Percentiles rank a stretch among this genome's conserved stretches.
Evolutionary conservation across 1,140 invertebrate genomes (phyloP).

Genomic region (Brachionus angularis): DNA sequence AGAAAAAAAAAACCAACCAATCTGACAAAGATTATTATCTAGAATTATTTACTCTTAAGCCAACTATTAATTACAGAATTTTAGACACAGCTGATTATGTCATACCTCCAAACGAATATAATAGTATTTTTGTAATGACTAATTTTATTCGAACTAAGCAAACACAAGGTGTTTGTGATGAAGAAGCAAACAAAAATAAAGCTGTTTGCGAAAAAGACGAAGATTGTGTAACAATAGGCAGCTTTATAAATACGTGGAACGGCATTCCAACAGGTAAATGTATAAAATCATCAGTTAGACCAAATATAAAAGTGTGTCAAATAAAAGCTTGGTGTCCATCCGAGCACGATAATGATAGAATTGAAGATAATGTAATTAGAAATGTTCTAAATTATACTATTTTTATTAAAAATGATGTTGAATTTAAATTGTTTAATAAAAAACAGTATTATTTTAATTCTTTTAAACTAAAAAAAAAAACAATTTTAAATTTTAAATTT

Average conservation of each 20-base stretch:
- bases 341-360: neutral
- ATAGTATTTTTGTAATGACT: constrained; percentile 43
- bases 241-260: constrained; percentile 27
- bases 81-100: constrained; percentile 40
- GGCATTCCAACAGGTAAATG: constrained; percentile 31
- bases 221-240: neutral
- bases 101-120: constrained; percentile 34
- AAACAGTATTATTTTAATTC: constrained; percentile 21
- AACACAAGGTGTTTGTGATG: constrained; percentile 56
- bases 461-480: neutral
- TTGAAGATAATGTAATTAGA: constrained; percentile 24
- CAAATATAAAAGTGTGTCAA: constrained; percentile 24
- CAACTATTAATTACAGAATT: constrained; percentile 7
- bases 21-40: neutral
- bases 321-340: constrained; percentile 43
- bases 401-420: constrained; percentile 45
- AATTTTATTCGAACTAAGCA: constrained; percentile 47
- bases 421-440: constrained; percentile 44
- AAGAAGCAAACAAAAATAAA: constrained; percentile 47
- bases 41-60: constrained; percentile 18
- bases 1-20: neutral
- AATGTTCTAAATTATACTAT: constrained; percentile 45
- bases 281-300: neutral
- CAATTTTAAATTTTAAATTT: neutral
- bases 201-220: constrained; percentile 11